Percentiles rank a stretch among this genome's conserved stretches.
These are phyloP conservation scores for Desoria tigrina DNA, from an alignment of 2,888 invertebrate genomes.

Conservation along the genomic window DNA sequence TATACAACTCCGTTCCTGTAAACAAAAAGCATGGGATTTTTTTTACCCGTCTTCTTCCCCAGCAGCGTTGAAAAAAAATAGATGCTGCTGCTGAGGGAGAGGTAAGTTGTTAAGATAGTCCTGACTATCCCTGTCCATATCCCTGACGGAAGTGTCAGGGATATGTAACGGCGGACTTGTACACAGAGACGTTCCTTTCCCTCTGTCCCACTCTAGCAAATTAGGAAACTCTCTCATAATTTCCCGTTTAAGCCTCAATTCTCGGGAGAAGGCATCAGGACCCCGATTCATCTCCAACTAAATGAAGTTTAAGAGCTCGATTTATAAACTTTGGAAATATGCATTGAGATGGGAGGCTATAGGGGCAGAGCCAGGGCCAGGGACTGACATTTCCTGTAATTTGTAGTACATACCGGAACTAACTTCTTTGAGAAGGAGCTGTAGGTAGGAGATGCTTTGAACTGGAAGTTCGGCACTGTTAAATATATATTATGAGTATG, in stretches of 20 bases:
- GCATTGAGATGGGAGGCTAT: no score
- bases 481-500: no score
- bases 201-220: slow-evolving; percentile 17
- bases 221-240: slow-evolving; percentile 16
- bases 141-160: neutral
- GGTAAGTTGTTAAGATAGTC: neutral
- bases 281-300: slow-evolving; percentile 11
- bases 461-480: no score
- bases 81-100: no score
- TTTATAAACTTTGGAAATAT: slow-evolving; percentile 15
- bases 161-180: neutral
- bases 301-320: slow-evolving; percentile 21
- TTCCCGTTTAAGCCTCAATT: slow-evolving; percentile 5
- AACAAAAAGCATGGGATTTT: neutral
- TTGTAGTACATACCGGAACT: no score
- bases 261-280: no score
- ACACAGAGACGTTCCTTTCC: neutral
- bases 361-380: no score
- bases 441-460: no score
- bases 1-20: no score
- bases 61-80: neutral
- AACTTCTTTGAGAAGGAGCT: no score
- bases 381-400: no score
- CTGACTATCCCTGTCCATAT: neutral
- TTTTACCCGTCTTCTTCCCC: neutral